A percentile compares a stretch with the other conserved stretches of the same genome.
Conservation (phyloP, 2,797 vertebrate species). For the Jordanella pulchra region DNA sequence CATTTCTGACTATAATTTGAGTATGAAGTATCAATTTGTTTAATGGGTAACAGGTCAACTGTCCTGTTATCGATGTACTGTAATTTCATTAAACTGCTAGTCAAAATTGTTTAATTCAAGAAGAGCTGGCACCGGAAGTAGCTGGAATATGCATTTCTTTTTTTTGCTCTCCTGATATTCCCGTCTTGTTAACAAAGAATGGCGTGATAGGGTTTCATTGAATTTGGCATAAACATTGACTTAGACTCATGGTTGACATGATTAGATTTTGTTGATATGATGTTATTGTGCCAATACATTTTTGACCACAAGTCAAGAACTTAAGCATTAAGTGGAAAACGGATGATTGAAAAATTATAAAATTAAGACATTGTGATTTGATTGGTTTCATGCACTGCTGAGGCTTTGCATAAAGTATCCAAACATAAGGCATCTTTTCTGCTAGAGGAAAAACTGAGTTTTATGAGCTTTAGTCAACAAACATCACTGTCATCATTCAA, state of each 20-base stretch:
- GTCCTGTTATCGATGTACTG: background rate
- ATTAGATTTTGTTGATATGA: constrained; percentile 17
- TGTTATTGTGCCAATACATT: constrained; percentile 4
- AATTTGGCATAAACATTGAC: constrained; percentile 6
- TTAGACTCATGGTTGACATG: background rate
- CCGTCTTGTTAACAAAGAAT: constrained; percentile 4
- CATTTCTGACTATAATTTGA: background rate
- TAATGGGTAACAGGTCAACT: background rate
- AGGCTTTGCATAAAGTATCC: background rate
- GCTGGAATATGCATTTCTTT: background rate
- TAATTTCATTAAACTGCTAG: constrained; percentile 1
- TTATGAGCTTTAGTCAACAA: background rate
- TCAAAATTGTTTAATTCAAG: background rate
- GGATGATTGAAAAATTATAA: background rate
- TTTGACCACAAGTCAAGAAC: constrained; percentile 2
- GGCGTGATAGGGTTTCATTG: background rate
- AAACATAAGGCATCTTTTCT: background rate
- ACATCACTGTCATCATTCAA: background rate
- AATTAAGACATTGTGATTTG: background rate
- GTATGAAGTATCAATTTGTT: background rate
- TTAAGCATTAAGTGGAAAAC: background rate
- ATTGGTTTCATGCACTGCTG: background rate
- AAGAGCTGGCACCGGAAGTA: background rate
- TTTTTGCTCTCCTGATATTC: background rate
- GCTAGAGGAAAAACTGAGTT: background rate